These are phyloP conservation scores for Centrocercus urophasianus DNA, from an alignment of 2,113 vertebrate genomes.

Conservation along the genomic window DNA sequence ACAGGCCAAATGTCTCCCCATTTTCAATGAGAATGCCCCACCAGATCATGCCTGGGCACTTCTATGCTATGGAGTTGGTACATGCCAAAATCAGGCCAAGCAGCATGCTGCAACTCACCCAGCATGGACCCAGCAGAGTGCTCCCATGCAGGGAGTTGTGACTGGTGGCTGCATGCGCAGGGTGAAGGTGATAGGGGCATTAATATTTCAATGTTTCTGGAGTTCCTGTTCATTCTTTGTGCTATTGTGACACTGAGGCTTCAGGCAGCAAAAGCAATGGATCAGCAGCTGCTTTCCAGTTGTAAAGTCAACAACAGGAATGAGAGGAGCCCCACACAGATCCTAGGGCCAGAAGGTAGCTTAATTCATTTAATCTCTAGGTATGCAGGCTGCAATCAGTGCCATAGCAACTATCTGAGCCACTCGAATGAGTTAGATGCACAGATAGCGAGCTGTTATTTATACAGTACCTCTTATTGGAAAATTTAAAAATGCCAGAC, in stretches of 20 bases:
- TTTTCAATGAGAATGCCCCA: background rate
- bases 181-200: background rate
- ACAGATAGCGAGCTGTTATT: constrained; percentile 36
- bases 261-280: background rate
- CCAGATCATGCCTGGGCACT: background rate
- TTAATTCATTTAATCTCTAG: constrained; percentile 29
- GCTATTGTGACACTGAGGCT: background rate
- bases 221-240: background rate
- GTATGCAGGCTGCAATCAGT: background rate
- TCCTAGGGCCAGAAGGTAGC: background rate
- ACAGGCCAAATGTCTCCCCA: background rate
- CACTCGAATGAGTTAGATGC: constrained; percentile 10
- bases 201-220: background rate
- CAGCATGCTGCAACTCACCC: background rate
- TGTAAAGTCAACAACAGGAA: background rate
- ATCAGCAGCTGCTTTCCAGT: background rate
- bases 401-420: constrained; percentile 35
- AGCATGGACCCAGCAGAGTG: accelerated
- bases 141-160: background rate
- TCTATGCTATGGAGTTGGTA: background rate
- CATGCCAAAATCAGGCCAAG: background rate
- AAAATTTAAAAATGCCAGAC: constrained; percentile 39
- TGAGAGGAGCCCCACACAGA: background rate
- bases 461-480: constrained; percentile 55
- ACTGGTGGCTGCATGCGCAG: background rate